phyloP scores from a whole-genome alignment of 2,888 invertebrate genomes.

The Nowickia ferox region DNA sequence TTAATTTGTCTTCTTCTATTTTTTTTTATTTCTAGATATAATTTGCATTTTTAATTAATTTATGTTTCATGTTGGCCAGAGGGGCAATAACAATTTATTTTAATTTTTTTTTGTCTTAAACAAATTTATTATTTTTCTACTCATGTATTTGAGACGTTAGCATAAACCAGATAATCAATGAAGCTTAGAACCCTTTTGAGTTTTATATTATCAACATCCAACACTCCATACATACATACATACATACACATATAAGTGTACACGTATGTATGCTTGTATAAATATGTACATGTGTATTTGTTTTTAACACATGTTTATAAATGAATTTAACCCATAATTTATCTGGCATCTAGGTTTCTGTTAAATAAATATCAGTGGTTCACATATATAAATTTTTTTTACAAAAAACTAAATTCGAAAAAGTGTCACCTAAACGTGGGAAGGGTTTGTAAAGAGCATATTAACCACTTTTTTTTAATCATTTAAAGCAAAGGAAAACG shows the following conservation, averaged over 20 bases:
- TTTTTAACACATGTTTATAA: constrained; percentile 7
- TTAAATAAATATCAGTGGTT: not conserved
- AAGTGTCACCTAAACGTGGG: constrained; percentile 70
- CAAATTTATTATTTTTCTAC: constrained; percentile 21
- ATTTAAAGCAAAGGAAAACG: constrained; percentile 5
- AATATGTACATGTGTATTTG: not conserved
- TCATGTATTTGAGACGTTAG: not conserved
- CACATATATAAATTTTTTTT: constrained; percentile 12
- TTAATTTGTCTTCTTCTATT: not conserved
- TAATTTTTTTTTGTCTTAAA: not conserved
- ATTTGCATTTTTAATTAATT: constrained; percentile 68
- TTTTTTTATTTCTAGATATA: constrained; percentile 43
- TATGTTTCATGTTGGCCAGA: constrained; percentile 44
- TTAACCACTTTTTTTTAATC: constrained; percentile 7
- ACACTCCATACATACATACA: not conserved
- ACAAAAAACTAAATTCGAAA: constrained; percentile 33
- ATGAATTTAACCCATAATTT: constrained; percentile 7
- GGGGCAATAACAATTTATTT: constrained; percentile 27
- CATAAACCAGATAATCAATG: constrained; percentile 56
- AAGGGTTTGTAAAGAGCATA: constrained; percentile 59
- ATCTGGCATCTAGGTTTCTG: constrained; percentile 6
- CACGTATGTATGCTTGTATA: not conserved
- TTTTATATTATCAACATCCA: constrained; percentile 23
- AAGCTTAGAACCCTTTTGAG: constrained; percentile 59
- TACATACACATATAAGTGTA: not conserved